A percentile compares a stretch with the other conserved stretches of the same genome.
These are phyloP conservation scores for Excalfactoria chinensis DNA, from an alignment of 2,113 vertebrate genomes.

Conservation along the genomic window DNA sequence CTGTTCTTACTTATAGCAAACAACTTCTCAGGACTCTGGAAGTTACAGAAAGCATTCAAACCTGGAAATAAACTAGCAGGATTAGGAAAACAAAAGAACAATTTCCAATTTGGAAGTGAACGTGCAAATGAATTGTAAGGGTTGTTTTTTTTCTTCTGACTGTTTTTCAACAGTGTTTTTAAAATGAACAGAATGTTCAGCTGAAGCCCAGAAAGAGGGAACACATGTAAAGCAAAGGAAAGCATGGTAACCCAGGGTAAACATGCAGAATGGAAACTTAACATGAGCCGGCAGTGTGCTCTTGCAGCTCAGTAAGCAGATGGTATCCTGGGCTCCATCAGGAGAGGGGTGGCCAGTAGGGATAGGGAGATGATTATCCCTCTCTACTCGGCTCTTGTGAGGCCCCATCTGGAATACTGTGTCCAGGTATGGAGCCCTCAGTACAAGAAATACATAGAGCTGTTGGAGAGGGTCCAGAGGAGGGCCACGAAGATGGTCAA, in stretches of 20 bases:
- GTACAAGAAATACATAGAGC: no score
- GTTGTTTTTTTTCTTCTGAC: not conserved
- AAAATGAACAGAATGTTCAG: not conserved
- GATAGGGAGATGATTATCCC: no score
- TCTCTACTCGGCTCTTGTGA: no score
- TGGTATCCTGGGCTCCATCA: no score
- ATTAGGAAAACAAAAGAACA: not conserved
- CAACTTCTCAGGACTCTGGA: not conserved
- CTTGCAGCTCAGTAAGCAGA: no score
- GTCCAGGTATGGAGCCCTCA: no score
- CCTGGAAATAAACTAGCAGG: not conserved
- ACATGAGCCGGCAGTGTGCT: no score
- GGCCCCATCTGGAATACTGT: no score
- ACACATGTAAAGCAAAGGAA: not conserved
- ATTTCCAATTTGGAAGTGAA: not conserved
- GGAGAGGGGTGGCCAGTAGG: no score
- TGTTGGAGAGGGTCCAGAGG: no score
- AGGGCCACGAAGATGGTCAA: no score
- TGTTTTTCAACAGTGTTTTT: not conserved
- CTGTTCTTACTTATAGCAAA: not conserved
- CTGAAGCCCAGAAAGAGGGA: not conserved
- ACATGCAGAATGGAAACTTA: not conserved
- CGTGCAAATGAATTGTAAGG: not conserved
- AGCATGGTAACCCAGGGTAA: not conserved
- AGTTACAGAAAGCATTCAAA: not conserved